phyloP scores from a whole-genome alignment of 2,888 invertebrate genomes.

The Lithophane socia region DNA sequence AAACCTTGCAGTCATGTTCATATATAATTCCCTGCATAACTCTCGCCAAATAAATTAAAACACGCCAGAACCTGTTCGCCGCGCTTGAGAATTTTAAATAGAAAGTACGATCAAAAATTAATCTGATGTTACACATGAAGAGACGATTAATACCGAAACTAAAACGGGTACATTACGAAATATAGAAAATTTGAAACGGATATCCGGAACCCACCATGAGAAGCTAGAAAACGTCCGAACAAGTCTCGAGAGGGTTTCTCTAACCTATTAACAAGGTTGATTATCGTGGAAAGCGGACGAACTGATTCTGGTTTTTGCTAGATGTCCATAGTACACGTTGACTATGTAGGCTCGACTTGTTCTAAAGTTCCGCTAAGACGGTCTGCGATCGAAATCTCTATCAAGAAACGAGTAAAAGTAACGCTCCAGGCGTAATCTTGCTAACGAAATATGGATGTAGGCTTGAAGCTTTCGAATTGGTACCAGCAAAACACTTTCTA shows the following conservation, averaged over 20 bases:
- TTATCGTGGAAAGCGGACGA: conserved; percentile 87
- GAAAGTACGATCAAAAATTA: conserved; percentile 77
- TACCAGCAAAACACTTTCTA: conserved; percentile 87
- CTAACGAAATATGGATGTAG: conserved; percentile 86
- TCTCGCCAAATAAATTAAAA: conserved; percentile 81
- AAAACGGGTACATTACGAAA: conserved; percentile 62
- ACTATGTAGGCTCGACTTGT: conserved; percentile 85
- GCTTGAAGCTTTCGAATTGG: conserved; percentile 86
- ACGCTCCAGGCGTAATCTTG: conserved; percentile 84
- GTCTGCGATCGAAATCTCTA: conserved; percentile 80
- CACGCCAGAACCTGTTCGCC: conserved; percentile 73
- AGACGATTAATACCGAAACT: conserved; percentile 57
- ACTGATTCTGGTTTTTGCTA: conserved; percentile 86
- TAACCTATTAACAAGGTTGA: conserved; percentile 85
- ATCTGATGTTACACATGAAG: conserved; percentile 62
- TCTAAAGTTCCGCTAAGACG: conserved; percentile 81
- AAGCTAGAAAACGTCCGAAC: conserved; percentile 82
- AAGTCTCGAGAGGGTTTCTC: conserved; percentile 83
- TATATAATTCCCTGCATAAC: conserved; percentile 75
- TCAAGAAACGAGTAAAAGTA: conserved; percentile 85
- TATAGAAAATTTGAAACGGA: conserved; percentile 72
- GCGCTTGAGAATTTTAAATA: conserved; percentile 79
- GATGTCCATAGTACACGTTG: conserved; percentile 79
- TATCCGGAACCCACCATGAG: conserved; percentile 76
- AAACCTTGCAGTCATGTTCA: conserved; percentile 72